Evolutionary conservation across 1,140 invertebrate genomes (phyloP), one percentile per base, ranked within the genome.

Genomic region (Drosophila cardini): DNA sequence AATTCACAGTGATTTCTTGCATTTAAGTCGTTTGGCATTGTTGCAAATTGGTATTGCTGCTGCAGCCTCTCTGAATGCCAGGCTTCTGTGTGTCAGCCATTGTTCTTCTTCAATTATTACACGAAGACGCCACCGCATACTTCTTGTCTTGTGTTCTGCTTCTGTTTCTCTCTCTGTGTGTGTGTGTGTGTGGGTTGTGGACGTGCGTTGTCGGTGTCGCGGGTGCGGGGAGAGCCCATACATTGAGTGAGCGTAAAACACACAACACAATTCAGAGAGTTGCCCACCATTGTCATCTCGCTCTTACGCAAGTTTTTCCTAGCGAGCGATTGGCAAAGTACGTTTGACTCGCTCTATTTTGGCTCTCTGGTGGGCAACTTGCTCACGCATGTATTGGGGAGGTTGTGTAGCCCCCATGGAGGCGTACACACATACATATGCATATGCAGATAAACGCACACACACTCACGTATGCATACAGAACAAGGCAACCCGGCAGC

Each of bases 41-140:
- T 26, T 68, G n/a, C 60, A 55, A 26, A 43, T 53, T 5, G 4
- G 26, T 50, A 0, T 36, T 21, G 9, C 13, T 9, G 40, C 21
- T 43, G 9, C 30, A 42, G 52, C 13, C 2, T 4, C 30, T 1
- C 10, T 65, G 36, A 16, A 21, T 74, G 55, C 38, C 15, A 50
- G 57, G 50, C 58, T 58, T 56, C 43, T 71, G 34, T 72, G 34
- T 89, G 84, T 89, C 84, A 68, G 85, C 80, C 85, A 87, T 87
- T 89, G 84, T 89, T 89, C 78, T 78, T 80, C 48, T 60, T 67
- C 76, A 87, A 74, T 79, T 80, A 83, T 83, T 83, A 83, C 69
- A 83, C 68, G 61, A 76, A 87, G 83, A 87, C 83, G 83, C 83
- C 83, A 86, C 78, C 84, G 79, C 84, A 87, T 72, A 87, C 69